phyloP scores from a whole-genome alignment of 2,113 vertebrate species.

The Vidua macroura region DNA sequence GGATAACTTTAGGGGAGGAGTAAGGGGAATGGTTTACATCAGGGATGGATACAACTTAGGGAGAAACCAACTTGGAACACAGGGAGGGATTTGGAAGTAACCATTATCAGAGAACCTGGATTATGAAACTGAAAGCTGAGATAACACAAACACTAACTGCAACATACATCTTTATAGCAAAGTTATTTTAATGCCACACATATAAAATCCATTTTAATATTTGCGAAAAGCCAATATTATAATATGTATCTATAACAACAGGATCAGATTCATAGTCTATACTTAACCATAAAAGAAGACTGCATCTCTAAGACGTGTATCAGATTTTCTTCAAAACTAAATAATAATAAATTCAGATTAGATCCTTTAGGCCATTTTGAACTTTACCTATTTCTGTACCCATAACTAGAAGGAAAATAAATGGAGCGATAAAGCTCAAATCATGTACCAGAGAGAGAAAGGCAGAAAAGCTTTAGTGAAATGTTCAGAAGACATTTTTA shows the following conservation, averaged over 20 bases:
- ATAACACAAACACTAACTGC: too few relatives aligned
- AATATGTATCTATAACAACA: background rate
- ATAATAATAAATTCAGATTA: background rate
- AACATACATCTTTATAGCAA: too few relatives aligned
- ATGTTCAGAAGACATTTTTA: background rate
- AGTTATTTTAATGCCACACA: too few relatives aligned
- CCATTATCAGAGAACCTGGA: too few relatives aligned
- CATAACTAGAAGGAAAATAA: background rate
- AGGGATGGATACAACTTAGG: too few relatives aligned
- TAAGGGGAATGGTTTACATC: too few relatives aligned
- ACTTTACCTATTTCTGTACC: background rate
- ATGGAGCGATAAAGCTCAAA: background rate
- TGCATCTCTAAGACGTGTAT: background rate
- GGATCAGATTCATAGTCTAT: slow-evolving; percentile 9
- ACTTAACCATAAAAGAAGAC: slow-evolving; percentile 23
- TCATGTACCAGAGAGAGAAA: background rate
- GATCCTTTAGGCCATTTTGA: background rate
- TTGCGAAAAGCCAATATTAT: too few relatives aligned
- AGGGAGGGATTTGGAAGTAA: too few relatives aligned
- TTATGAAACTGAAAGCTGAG: too few relatives aligned
- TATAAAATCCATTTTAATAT: too few relatives aligned
- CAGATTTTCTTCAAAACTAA: background rate
- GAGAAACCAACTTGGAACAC: too few relatives aligned
- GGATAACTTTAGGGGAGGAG: too few relatives aligned
- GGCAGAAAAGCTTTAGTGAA: background rate